Evolutionary conservation across 1,140 invertebrate species (phyloP).

Genomic region (Achroia grisella): DNA sequence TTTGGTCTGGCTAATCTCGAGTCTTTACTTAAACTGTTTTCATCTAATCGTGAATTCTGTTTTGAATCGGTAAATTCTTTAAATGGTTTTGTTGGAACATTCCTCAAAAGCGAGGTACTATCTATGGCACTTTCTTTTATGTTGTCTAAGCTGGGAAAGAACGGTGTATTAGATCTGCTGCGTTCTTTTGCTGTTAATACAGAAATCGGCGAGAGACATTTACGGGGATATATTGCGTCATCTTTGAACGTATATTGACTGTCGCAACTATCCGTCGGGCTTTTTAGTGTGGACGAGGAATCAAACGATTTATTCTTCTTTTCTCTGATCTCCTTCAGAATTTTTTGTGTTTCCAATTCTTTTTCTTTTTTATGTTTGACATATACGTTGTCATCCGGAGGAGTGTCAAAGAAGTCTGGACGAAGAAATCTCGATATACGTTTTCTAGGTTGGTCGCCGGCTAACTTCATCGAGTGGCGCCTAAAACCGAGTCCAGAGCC

Average conservation of each 20-base stretch:
- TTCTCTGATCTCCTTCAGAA: constrained; percentile 78
- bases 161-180: constrained; percentile 66
- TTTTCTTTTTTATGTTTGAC: constrained; percentile 81
- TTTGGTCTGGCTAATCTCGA: constrained; percentile 58
- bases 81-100: constrained; percentile 1
- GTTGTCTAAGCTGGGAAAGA: constrained; percentile 67
- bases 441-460: constrained; percentile 62
- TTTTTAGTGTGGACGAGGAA: constrained; percentile 29
- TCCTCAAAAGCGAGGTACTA: constrained; percentile 1
- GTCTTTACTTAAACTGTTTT: constrained; percentile 26
- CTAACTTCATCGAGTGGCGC: constrained; percentile 54
- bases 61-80: constrained; percentile 5
- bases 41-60: constrained; percentile 17
- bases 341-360: constrained; percentile 78
- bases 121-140: constrained; percentile 55
- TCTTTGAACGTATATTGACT: constrained; percentile 28
- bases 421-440: constrained; percentile 82
- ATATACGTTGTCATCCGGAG: constrained; percentile 80
- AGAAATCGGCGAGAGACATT: constrained; percentile 54
- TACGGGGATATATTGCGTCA: constrained; percentile 33
- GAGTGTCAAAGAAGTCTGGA: constrained; percentile 85
- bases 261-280: constrained; percentile 28
- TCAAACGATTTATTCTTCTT: constrained; percentile 70
- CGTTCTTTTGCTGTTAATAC: constrained; percentile 49
- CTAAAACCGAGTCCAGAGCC: constrained; percentile 44